A percentile compares a stretch with the other conserved stretches of the same genome.
phyloP scores from a whole-genome alignment of 2,797 vertebrate genomes.

The Poecilia velifera region DNA sequence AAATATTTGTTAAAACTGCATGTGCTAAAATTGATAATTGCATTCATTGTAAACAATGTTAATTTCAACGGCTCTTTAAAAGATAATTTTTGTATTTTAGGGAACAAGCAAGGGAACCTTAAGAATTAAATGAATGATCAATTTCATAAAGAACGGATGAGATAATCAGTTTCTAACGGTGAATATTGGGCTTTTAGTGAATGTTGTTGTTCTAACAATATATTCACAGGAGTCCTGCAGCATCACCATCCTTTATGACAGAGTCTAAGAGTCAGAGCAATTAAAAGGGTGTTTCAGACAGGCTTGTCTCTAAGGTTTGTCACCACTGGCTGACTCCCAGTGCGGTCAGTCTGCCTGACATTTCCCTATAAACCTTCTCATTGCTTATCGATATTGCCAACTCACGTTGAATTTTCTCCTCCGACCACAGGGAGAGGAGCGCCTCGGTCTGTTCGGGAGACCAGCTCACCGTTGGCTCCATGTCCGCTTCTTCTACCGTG shows the following conservation, averaged over 20 bases:
- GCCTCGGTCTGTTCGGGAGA: conserved; percentile 17
- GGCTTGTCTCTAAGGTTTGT: not conserved
- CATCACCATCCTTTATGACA: not conserved
- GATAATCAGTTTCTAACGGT: not conserved
- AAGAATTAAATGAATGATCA: not conserved
- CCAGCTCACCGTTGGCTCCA: conserved; percentile 24
- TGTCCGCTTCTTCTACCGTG: not conserved
- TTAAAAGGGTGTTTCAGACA: not conserved
- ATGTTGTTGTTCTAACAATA: not conserved
- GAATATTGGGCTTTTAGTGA: not conserved
- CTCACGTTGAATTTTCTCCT: conserved; percentile 27
- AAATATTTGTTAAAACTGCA: not conserved
- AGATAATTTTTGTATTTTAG: not conserved
- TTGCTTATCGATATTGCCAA: conserved; percentile 16
- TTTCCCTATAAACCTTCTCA: conserved; percentile 15
- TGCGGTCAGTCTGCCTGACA: conserved; percentile 2
- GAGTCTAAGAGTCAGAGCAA: conserved; percentile 1
- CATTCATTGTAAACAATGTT: not conserved
- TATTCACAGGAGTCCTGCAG: conserved; percentile 1
- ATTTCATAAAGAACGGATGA: not conserved
- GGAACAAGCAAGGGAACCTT: not conserved
- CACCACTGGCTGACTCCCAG: conserved; percentile 12
- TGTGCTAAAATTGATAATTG: not conserved
- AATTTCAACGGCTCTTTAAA: not conserved
- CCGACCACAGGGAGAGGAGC: conserved; percentile 29